Percentiles rank a stretch among this genome's conserved stretches.
These are phyloP conservation scores for Coilia nasus DNA, from an alignment of 2,797 vertebrate genomes.

Conservation along the genomic window DNA sequence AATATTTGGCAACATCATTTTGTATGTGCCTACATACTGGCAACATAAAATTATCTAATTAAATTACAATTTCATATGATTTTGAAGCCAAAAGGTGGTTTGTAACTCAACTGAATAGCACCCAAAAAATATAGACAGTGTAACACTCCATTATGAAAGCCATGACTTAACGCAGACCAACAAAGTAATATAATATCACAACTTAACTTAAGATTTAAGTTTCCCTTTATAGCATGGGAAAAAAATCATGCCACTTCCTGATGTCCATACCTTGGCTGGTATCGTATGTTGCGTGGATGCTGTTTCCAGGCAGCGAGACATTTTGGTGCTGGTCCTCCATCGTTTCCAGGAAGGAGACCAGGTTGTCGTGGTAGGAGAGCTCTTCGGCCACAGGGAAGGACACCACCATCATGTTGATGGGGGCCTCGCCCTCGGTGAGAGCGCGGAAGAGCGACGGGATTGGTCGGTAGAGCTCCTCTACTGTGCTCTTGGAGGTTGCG, in stretches of 20 bases:
- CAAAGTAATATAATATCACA: not conserved
- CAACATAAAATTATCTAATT: too few species aligned
- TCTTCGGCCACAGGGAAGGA: conserved; percentile 96
- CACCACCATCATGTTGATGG: conserved; percentile 95
- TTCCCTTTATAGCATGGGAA: not conserved
- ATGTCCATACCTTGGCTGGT: conserved; percentile 48
- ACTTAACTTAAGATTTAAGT: not conserved
- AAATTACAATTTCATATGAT: too few species aligned
- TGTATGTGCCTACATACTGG: too few species aligned
- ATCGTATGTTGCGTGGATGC: conserved; percentile 86
- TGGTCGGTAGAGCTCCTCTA: conserved; percentile 93
- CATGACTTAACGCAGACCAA: not conserved
- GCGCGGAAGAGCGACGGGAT: conserved; percentile 97
- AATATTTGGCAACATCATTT: too few species aligned
- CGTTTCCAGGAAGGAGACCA: conserved; percentile 94
- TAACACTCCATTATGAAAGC: too few species aligned
- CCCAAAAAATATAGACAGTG: too few species aligned
- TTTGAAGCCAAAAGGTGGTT: too few species aligned
- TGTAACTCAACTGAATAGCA: too few species aligned
- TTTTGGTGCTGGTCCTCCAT: conserved; percentile 91
- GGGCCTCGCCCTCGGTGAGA: conserved; percentile 91
- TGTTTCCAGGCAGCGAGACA: conserved; percentile 89
- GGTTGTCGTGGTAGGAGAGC: conserved; percentile 92
- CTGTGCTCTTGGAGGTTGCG: conserved; percentile 96
- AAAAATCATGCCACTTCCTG: not conserved